Conservation (phyloP, 2,113 vertebrate species). For the Aviceda subcristata region DNA sequence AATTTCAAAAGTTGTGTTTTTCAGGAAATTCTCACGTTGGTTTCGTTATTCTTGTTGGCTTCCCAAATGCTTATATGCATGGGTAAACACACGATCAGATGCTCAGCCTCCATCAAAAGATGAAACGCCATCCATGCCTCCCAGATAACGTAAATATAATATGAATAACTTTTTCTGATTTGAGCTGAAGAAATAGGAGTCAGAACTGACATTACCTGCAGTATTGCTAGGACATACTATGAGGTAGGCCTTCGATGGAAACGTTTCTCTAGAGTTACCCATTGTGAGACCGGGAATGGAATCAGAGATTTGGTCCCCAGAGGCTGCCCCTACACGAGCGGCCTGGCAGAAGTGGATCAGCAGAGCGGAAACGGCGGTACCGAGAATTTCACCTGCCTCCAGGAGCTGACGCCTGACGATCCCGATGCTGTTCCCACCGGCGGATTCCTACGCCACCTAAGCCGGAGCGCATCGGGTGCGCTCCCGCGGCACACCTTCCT, state of each 20-base stretch:
- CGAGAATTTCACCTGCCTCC: fast-evolving
- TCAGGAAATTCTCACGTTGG: neutral
- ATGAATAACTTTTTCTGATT: neutral
- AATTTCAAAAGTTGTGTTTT: neutral
- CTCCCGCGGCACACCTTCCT: neutral
- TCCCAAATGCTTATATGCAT: neutral
- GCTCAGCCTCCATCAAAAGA: neutral
- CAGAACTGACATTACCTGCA: neutral
- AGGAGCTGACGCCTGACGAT: neutral
- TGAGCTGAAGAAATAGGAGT: neutral
- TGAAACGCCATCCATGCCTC: neutral
- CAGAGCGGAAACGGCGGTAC: neutral
- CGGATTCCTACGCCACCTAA: no score
- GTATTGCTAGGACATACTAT: neutral
- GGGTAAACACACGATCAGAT: neutral
- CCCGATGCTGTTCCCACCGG: neutral
- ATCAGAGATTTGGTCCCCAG: neutral
- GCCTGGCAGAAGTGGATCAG: neutral
- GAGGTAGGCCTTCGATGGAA: neutral
- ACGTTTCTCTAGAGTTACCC: neutral
- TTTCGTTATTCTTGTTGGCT: neutral
- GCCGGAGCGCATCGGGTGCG: neutral
- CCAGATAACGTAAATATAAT: neutral
- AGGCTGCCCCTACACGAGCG: neutral
- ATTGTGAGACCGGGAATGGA: neutral